Conservation (phyloP, 2,888 invertebrate genomes). For the Heliconius aoede region DNA sequence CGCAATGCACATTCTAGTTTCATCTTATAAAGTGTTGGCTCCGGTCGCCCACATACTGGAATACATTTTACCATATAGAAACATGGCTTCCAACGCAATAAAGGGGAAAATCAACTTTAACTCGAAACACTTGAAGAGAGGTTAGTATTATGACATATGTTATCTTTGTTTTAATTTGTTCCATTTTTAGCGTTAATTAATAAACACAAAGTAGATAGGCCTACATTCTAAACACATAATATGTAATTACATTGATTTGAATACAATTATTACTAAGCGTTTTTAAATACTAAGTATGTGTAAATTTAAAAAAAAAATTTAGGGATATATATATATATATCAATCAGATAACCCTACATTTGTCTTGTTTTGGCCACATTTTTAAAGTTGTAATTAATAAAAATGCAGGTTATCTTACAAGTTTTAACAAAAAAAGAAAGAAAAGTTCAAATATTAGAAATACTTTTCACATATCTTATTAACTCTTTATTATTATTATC, state of each 20-base stretch:
- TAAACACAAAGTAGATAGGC: no score
- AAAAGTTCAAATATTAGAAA: background rate
- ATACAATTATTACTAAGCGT: background rate
- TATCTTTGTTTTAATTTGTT: slow-evolving; percentile 16
- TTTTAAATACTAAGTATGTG: background rate
- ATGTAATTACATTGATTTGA: no score
- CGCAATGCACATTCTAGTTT: slow-evolving; percentile 54
- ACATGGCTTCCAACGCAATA: slow-evolving; percentile 60
- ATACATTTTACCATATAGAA: slow-evolving; percentile 61
- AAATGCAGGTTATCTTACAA: background rate
- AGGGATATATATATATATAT: no score
- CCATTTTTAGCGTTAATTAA: background rate
- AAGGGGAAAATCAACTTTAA: slow-evolving; percentile 65
- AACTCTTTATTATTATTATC: background rate
- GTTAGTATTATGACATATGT: slow-evolving; percentile 54
- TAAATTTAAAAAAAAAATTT: no score
- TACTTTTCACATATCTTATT: background rate
- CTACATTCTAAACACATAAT: no score
- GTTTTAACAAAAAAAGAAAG: background rate
- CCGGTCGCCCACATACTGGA: slow-evolving; percentile 61
- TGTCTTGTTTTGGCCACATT: no score
- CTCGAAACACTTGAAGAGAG: slow-evolving; percentile 71
- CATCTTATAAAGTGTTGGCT: slow-evolving; percentile 54
- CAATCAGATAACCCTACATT: no score
- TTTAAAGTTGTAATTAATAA: no score